A percentile compares a stretch with the other conserved stretches of the same genome.
These are phyloP conservation scores for Upupa epops DNA, from an alignment of 2,113 vertebrate genomes.

Conservation along the genomic window DNA sequence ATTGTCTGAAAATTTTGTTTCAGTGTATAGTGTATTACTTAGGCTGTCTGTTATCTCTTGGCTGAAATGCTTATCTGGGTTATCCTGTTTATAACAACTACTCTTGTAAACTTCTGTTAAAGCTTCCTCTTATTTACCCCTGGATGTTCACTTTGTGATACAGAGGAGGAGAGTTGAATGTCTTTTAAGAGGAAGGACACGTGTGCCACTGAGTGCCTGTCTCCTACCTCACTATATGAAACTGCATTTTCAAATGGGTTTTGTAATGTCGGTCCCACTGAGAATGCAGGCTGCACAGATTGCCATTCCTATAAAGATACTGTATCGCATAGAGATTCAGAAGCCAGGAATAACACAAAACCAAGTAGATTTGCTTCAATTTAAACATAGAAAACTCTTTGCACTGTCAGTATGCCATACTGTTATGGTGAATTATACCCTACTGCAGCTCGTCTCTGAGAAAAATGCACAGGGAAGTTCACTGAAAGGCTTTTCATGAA, in stretches of 20 bases:
- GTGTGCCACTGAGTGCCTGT: neutral
- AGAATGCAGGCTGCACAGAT: neutral
- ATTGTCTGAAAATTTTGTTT: neutral
- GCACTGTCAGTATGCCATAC: neutral
- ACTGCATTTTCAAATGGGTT: neutral
- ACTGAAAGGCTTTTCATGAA: neutral
- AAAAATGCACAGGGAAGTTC: neutral
- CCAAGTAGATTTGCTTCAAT: neutral
- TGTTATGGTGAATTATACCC: neutral
- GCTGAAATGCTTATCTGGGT: neutral
- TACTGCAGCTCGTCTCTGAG: neutral
- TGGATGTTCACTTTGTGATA: neutral
- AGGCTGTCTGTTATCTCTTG: neutral
- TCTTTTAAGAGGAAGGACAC: neutral
- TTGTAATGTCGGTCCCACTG: neutral
- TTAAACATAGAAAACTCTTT: neutral
- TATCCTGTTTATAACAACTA: neutral
- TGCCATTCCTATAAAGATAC: neutral
- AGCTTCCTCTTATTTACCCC: neutral
- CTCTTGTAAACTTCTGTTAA: no score
- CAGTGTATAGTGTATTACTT: neutral
- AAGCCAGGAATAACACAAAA: neutral
- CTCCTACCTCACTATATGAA: neutral
- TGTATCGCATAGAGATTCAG: neutral
- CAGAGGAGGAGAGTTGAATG: neutral